A percentile compares a stretch with the other conserved stretches of the same genome.
Evolutionary conservation across 2,113 vertebrate genomes (phyloP).

Genomic region (human): DNA sequence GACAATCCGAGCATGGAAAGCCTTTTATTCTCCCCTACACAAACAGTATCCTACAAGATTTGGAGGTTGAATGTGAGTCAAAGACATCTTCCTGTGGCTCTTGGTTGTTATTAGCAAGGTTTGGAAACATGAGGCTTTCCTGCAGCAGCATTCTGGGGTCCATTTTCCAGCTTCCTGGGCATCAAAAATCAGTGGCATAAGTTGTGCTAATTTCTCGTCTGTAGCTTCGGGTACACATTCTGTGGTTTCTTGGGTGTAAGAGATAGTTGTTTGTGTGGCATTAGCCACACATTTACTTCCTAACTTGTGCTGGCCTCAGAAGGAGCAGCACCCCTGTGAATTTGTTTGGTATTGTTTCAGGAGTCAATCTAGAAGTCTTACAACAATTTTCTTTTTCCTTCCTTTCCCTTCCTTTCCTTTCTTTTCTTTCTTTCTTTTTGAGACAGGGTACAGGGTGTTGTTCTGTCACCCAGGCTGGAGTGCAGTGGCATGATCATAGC

Average conservation of each 20-base stretch:
- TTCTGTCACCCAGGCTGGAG: no score
- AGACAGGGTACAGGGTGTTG: no score
- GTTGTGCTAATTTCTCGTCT: background rate
- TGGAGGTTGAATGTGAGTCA: background rate
- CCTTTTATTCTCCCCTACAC: background rate
- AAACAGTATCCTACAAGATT: background rate
- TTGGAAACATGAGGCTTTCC: background rate
- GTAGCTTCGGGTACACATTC: background rate
- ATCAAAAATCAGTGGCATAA: background rate
- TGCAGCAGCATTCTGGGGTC: background rate
- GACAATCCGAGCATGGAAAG: background rate
- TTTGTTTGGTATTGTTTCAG: background rate
- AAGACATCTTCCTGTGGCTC: background rate
- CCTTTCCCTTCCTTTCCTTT: background rate
- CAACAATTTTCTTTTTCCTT: background rate
- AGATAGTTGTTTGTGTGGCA: background rate
- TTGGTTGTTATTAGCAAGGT: background rate
- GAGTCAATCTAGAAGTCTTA: background rate
- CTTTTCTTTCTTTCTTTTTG: background rate
- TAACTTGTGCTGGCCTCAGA: background rate
- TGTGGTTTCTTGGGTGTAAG: background rate
- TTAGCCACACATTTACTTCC: background rate
- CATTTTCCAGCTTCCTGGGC: background rate
- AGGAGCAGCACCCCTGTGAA: background rate
- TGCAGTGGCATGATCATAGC: no score